phyloP scores from a whole-genome alignment of 2,797 vertebrate genomes.

The Melanotaenia maccullochi region DNA sequence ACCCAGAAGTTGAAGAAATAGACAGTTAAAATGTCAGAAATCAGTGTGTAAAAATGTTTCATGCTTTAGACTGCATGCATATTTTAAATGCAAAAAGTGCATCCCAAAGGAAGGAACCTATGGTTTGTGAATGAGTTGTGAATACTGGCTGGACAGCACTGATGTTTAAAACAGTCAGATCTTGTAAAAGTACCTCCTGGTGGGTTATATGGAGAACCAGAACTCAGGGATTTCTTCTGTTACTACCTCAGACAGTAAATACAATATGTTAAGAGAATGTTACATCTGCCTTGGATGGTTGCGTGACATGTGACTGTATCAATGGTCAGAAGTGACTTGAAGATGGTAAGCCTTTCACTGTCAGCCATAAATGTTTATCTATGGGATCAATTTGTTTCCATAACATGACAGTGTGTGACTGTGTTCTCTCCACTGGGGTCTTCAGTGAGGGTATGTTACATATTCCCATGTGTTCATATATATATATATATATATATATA shows the following conservation, averaged over 20 bases:
- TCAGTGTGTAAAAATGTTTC: constrained; percentile 6
- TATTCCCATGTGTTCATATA: constrained; percentile 41
- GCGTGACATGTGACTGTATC: constrained; percentile 40
- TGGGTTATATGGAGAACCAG: constrained; percentile 32
- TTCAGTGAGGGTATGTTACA: constrained; percentile 28
- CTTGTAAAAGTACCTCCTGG: constrained; percentile 39
- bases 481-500: neutral
- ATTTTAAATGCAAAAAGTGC: constrained; percentile 1
- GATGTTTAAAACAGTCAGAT: constrained; percentile 45
- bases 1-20: neutral
- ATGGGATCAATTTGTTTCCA: constrained; percentile 56
- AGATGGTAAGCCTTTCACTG: constrained; percentile 43
- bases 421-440: constrained; percentile 60
- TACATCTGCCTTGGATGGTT: constrained; percentile 23
- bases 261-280: neutral
- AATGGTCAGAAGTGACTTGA: constrained; percentile 50
- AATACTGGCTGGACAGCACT: constrained; percentile 21
- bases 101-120: constrained; percentile 13
- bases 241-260: constrained; percentile 24
- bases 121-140: neutral
- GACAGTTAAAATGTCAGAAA: neutral
- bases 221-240: constrained; percentile 42
- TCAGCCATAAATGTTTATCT: constrained; percentile 59
- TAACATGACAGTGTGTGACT: constrained; percentile 59
- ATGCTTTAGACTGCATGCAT: neutral